These are phyloP conservation scores for Phalacrocorax aristotelis DNA, from an alignment of 2,113 vertebrate genomes.

Conservation along the genomic window DNA sequence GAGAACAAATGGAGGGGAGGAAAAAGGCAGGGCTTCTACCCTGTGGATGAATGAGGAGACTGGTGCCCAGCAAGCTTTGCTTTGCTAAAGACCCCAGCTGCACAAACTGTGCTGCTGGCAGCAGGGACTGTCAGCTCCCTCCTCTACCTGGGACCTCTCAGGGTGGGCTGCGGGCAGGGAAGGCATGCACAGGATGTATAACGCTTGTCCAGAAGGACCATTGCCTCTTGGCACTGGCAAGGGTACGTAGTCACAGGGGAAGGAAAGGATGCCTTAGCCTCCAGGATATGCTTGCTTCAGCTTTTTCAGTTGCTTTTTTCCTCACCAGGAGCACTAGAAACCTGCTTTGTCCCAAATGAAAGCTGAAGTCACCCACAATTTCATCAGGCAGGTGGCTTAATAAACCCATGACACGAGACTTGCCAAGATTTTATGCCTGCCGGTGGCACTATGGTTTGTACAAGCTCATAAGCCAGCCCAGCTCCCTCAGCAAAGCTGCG, in stretches of 20 bases:
- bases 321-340: not conserved
- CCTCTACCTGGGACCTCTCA: not conserved
- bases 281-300: not conserved
- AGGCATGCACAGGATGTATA: rapidly evolving
- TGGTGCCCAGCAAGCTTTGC: not conserved
- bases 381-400: not conserved
- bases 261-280: not conserved
- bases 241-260: not conserved
- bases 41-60: not conserved
- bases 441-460: not conserved
- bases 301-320: not conserved
- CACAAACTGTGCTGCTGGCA: rapidly evolving
- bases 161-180: not conserved
- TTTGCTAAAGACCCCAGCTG: not conserved
- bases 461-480: not conserved
- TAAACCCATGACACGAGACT: not conserved
- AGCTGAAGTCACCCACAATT: not conserved
- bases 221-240: not conserved
- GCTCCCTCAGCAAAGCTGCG: not conserved
- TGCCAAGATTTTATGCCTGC: not conserved
- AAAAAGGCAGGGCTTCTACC: not conserved
- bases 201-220: not conserved
- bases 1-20: not conserved
- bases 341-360: not conserved
- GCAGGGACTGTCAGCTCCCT: not conserved